Evolutionary conservation across 2,797 vertebrate species (phyloP), one percentile per base, ranked within the genome.

Genomic region (Gallinago nigripennis): DNA sequence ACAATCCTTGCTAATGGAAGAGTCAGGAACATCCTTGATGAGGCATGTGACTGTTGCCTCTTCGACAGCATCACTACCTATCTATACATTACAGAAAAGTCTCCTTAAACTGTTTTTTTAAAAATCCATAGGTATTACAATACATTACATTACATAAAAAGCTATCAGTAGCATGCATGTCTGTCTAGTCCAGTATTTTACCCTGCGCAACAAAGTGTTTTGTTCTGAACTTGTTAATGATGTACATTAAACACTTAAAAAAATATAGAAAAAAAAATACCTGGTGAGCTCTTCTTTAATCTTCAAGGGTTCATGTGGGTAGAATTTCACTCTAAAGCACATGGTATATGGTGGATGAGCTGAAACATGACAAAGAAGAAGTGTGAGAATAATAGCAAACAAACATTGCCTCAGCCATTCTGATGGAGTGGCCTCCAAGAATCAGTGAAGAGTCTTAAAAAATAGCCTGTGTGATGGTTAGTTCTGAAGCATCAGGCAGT

Each of bases 301-400:
- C 98, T 99, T 99, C 98, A 99, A 98, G 68, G 99, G 99, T 96
- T 99, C 99, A 4, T 99, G 98, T 77, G 99, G 99, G 97, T 99
- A 99, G 98, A 99, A 99, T 98, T 99, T 99, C 98, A 99, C 99
- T 98, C 99, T 98, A 98, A 99, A 99, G 98, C 99, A 99, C 99
- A 99, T 99, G 71, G 98, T 99, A 97, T 99, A 99, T 46, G 99
- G 99, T 98, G 99, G 99, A 96, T 99, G 98, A 98, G 99, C 99
- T 99, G 98, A 98, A 98, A 98, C 60, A 95, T 97, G 92, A 97
- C 83, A 96, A 97, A 97, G 94, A 98, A 98, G 95, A 98, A 75
- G 90, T 90, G 96, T 98, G 94, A 98, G 97, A 97, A 96, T 84
- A 95, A 60, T 66, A 92, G 94, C 61, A 95, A 97, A 97, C 86